A percentile compares a stretch with the other conserved stretches of the same genome.
phyloP scores from a whole-genome alignment of 2,797 vertebrate genomes.

The Triplophysa bombifrons region DNA sequence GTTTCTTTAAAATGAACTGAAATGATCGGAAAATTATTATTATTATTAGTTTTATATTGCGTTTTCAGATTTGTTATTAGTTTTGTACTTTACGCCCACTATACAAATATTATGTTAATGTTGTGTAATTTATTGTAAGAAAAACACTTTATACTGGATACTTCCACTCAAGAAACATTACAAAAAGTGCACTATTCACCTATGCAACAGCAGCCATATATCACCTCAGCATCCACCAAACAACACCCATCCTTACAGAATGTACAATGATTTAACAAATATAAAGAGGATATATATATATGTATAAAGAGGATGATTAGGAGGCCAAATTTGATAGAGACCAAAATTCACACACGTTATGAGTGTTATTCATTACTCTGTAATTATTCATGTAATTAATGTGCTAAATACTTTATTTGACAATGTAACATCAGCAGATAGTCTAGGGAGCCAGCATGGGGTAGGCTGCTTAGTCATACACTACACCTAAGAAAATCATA shows the following conservation, averaged over 20 bases:
- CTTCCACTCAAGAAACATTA: no score
- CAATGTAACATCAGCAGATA: neutral
- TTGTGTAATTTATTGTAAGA: neutral
- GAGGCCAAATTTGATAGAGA: neutral
- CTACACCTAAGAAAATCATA: neutral
- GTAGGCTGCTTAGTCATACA: neutral
- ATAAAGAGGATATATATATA: neutral
- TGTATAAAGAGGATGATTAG: neutral
- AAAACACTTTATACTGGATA: no score
- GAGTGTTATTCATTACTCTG: neutral
- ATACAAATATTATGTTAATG: neutral
- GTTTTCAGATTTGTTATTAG: no score
- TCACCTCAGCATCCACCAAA: neutral
- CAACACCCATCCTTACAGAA: neutral
- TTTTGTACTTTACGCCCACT: no score
- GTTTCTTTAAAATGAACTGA: neutral
- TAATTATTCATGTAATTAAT: neutral
- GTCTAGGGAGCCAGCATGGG: neutral
- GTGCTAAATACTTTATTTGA: neutral
- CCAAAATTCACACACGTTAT: neutral
- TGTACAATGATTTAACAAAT: neutral
- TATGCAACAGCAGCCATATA: neutral
- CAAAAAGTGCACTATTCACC: neutral
- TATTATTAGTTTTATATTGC: no score
- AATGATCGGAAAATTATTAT: neutral